Conservation (phyloP, 2,113 vertebrate species). For the Ploceus nigricollis region DNA sequence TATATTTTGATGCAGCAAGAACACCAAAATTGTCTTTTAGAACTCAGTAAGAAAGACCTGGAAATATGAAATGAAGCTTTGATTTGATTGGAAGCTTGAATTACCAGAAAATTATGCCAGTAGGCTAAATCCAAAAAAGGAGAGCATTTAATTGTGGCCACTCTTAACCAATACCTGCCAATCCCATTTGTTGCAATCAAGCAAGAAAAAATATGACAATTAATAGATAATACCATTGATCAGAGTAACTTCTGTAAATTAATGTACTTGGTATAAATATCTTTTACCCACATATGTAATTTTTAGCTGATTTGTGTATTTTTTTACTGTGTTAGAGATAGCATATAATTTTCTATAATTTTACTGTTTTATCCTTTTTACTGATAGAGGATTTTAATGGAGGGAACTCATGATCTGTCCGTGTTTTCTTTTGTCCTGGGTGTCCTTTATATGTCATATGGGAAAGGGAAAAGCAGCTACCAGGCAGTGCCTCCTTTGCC, state of each 20-base stretch:
- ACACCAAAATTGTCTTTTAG: not conserved
- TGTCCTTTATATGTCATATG: not conserved
- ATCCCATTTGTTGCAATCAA: not conserved
- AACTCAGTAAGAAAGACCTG: not conserved
- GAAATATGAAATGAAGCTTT: not conserved
- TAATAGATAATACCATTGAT: not conserved
- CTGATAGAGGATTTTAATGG: not conserved
- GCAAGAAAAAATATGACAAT: not conserved
- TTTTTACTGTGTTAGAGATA: not conserved
- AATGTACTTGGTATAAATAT: not conserved
- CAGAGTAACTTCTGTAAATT: not conserved
- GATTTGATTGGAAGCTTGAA: not conserved
- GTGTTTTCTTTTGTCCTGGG: not conserved
- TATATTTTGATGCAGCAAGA: not conserved
- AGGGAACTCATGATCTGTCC: not conserved
- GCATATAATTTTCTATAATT: not conserved
- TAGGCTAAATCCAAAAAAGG: accelerated
- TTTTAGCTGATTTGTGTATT: not conserved
- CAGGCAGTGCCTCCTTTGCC: not conserved
- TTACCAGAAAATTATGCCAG: not conserved
- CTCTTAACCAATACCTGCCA: not conserved
- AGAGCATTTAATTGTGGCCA: not conserved
- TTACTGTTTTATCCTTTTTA: not conserved
- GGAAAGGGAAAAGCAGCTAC: not conserved
- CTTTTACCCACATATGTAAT: not conserved